Conservation (phyloP, 2,113 vertebrate genomes). For the Cercocebus atys region DNA sequence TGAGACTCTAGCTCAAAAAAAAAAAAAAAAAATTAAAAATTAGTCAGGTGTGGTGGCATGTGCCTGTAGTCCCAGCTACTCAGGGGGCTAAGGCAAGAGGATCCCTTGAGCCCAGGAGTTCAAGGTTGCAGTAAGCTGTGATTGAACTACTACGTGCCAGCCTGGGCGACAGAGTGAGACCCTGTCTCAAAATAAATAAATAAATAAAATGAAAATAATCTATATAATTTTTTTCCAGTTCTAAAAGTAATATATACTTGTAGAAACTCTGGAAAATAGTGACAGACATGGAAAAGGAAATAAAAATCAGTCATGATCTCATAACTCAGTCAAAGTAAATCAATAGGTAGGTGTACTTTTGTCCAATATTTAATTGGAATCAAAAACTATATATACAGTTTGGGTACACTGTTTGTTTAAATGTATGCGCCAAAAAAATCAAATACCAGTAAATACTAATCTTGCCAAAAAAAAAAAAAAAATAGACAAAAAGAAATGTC, state of each 20-base stretch:
- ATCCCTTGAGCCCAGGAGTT: neutral
- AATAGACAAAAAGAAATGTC: neutral
- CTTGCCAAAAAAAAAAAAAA: neutral
- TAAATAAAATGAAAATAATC: neutral
- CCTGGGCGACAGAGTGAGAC: neutral
- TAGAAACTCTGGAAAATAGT: neutral
- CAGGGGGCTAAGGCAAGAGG: neutral
- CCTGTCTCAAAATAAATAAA: neutral
- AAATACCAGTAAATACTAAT: neutral
- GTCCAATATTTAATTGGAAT: slow-evolving; percentile 36
- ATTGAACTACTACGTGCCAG: neutral
- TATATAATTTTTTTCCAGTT: neutral
- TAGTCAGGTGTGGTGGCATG: neutral
- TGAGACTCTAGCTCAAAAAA: too few species aligned
- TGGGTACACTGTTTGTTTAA: neutral
- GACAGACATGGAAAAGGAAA: neutral
- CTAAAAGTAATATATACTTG: slow-evolving; percentile 18
- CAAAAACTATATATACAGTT: neutral
- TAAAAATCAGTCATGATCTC: neutral
- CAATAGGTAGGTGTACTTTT: neutral
- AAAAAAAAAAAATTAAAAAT: neutral
- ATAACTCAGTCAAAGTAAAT: slow-evolving; percentile 14
- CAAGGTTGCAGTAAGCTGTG: neutral
- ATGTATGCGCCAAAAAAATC: slow-evolving; percentile 6
- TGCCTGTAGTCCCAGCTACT: neutral